Percentiles rank a stretch among this genome's conserved stretches.
phyloP scores from a whole-genome alignment of 2,888 invertebrate species.

The Andrena haemorrhoa region DNA sequence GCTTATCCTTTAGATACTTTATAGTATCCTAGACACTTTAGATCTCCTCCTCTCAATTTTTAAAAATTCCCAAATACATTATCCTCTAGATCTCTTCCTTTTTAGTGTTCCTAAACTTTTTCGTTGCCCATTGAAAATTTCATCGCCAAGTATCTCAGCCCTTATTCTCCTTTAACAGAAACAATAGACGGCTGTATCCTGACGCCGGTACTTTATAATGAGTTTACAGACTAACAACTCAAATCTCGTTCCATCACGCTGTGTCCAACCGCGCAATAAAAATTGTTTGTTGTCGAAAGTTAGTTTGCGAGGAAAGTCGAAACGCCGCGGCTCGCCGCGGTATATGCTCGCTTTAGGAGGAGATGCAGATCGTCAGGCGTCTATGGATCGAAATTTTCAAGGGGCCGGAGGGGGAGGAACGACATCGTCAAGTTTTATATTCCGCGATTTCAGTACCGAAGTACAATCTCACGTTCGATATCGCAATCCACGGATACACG shows the following conservation, averaged over 20 bases:
- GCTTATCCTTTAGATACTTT: too few relatives aligned
- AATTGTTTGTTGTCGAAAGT: neutral
- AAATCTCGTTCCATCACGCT: neutral
- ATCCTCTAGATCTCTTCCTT: too few relatives aligned
- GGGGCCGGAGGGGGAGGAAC: conserved; percentile 5
- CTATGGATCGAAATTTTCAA: conserved; percentile 37
- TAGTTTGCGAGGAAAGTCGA: neutral
- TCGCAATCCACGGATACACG: conserved; percentile 32
- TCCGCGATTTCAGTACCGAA: conserved; percentile 44
- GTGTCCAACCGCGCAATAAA: neutral
- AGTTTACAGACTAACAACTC: too few relatives aligned
- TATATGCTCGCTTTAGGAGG: neutral
- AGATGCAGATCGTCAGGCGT: neutral
- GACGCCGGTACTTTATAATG: too few relatives aligned
- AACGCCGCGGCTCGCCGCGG: neutral
- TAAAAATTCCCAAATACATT: too few relatives aligned
- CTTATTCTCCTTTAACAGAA: too few relatives aligned
- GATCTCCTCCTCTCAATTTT: too few relatives aligned
- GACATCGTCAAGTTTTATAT: conserved; percentile 52
- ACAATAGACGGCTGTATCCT: too few relatives aligned
- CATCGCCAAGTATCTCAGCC: too few relatives aligned
- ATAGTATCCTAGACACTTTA: too few relatives aligned
- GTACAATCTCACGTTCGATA: conserved; percentile 50
- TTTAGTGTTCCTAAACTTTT: too few relatives aligned
- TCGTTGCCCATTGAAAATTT: too few relatives aligned